A percentile compares a stretch with the other conserved stretches of the same genome.
Evolutionary conservation across 1,140 invertebrate genomes (phyloP).

Genomic region (Conopomorpha cramerella): DNA sequence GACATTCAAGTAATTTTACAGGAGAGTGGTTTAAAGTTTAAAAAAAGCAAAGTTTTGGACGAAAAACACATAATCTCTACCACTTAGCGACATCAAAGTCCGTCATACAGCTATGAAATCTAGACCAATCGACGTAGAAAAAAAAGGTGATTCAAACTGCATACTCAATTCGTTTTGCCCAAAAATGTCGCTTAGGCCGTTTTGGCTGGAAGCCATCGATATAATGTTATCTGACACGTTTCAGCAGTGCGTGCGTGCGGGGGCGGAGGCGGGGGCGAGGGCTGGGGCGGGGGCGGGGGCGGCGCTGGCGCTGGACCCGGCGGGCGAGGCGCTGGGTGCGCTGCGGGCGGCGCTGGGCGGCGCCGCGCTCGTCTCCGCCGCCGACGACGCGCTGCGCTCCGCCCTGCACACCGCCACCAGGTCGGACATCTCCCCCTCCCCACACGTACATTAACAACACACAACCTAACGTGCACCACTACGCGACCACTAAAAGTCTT

Average conservation of each 20-base stretch:
- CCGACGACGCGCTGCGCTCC: constrained; percentile 79
- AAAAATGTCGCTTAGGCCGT: too few relatives aligned
- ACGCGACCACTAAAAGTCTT: too few relatives aligned
- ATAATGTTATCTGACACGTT: constrained; percentile 5
- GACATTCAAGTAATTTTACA: too few relatives aligned
- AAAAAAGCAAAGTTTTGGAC: constrained; percentile 67
- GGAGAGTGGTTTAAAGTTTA: background rate
- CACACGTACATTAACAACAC: too few relatives aligned
- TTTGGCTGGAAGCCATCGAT: too few relatives aligned
- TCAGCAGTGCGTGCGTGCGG: constrained; percentile 36
- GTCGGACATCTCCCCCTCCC: too few relatives aligned
- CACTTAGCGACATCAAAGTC: constrained; percentile 74
- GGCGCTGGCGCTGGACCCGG: constrained; percentile 90
- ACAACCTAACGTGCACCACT: too few relatives aligned
- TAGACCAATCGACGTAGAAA: constrained; percentile 1
- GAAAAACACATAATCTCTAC: constrained; percentile 68
- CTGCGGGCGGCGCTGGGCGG: constrained; percentile 73
- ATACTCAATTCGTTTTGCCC: too few relatives aligned
- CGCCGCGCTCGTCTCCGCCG: constrained; percentile 72
- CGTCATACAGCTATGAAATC: constrained; percentile 33
- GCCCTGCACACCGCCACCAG: constrained; percentile 75
- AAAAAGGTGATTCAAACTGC: too few relatives aligned
- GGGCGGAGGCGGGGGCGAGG: too few relatives aligned
- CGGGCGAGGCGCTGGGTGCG: constrained; percentile 83
- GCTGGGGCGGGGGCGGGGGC: constrained; percentile 58